phyloP scores from a whole-genome alignment of 2,113 vertebrate genomes.

The Gallinago jamesoni region DNA sequence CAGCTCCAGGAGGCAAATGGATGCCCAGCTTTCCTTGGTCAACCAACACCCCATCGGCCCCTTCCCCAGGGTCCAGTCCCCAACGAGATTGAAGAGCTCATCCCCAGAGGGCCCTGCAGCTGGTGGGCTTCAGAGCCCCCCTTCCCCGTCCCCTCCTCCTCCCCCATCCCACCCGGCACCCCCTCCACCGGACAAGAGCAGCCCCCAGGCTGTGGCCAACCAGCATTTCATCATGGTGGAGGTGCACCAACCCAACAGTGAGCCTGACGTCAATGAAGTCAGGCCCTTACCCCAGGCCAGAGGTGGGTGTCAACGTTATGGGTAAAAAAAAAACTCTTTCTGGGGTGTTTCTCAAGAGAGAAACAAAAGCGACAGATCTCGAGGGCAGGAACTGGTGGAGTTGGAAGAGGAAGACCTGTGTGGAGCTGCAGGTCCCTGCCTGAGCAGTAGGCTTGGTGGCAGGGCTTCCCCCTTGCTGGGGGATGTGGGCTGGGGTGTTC shows the following conservation, averaged over 20 bases:
- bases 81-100: slow-evolving; percentile 68
- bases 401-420: background rate
- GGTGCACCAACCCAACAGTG: slow-evolving; percentile 91
- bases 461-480: background rate
- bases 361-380: background rate
- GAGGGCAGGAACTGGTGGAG: background rate
- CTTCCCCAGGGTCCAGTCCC: slow-evolving; percentile 93
- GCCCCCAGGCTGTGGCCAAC: slow-evolving; percentile 63
- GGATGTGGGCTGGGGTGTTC: background rate
- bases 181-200: slow-evolving; percentile 62
- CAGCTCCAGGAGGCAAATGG: slow-evolving; percentile 63
- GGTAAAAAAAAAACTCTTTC: background rate
- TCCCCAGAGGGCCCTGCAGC: background rate
- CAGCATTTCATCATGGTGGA: slow-evolving; percentile 95
- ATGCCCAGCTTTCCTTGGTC: slow-evolving; percentile 81
- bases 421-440: background rate
- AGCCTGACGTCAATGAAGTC: slow-evolving; percentile 95
- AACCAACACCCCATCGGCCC: slow-evolving; percentile 85
- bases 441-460: no score
- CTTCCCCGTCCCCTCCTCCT: background rate
- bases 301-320: slow-evolving; percentile 72
- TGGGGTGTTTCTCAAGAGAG: background rate
- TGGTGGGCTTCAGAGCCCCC: slow-evolving; percentile 9
- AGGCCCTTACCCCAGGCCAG: slow-evolving; percentile 88
- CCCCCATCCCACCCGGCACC: slow-evolving; percentile 26